These are phyloP conservation scores for Esox lucius DNA, from an alignment of 2,797 vertebrate species.

Conservation along the genomic window DNA sequence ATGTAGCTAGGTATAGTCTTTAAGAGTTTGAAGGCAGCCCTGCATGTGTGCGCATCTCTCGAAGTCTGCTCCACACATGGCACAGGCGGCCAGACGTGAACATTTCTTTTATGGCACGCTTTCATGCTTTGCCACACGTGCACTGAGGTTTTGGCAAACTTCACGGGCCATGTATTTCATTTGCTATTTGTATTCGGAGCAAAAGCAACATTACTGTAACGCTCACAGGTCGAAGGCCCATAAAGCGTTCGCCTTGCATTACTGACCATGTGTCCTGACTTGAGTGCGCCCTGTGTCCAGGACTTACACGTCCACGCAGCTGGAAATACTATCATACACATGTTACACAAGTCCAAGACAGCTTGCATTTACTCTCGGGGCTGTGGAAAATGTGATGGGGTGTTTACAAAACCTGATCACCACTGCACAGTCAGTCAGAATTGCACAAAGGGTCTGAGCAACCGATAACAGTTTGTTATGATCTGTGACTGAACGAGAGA, in stretches of 20 bases:
- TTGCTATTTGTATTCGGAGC: slow-evolving; percentile 77
- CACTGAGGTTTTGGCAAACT: slow-evolving; percentile 70
- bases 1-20: background rate
- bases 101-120: slow-evolving; percentile 54
- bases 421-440: background rate
- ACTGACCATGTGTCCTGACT: slow-evolving; percentile 48
- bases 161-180: slow-evolving; percentile 76
- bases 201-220: slow-evolving; percentile 67
- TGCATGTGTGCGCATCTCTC: background rate
- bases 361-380: slow-evolving; percentile 10
- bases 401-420: slow-evolving; percentile 22
- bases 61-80: slow-evolving; percentile 36
- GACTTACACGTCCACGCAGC: slow-evolving; percentile 30
- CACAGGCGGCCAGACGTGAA: slow-evolving; percentile 44
- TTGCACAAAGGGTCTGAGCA: background rate
- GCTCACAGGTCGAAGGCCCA: slow-evolving; percentile 67
- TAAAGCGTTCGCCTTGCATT: slow-evolving; percentile 58
- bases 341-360: slow-evolving; percentile 6
- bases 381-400: slow-evolving; percentile 8
- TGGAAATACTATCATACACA: slow-evolving; percentile 27
- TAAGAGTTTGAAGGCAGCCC: background rate
- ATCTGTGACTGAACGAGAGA: background rate
- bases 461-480: slow-evolving; percentile 5
- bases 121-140: slow-evolving; percentile 69
- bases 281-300: slow-evolving; percentile 25